Percentiles rank a stretch among this genome's conserved stretches.
These are phyloP conservation scores for Epinotia brunnichana DNA, from an alignment of 2,888 invertebrate species.

Conservation along the genomic window DNA sequence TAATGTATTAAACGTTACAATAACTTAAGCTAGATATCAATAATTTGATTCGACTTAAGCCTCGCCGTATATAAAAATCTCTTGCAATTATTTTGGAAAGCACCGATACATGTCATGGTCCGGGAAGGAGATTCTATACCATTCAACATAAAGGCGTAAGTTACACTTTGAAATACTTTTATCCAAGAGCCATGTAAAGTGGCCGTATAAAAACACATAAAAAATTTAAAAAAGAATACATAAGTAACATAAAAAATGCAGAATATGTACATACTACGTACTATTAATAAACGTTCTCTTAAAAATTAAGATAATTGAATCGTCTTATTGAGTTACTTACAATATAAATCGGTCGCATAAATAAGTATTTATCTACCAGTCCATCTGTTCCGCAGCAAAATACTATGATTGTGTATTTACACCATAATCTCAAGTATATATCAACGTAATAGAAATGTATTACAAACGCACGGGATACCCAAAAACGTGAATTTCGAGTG, in stretches of 20 bases:
- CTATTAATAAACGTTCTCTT: not conserved
- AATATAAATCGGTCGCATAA: slow-evolving; percentile 7
- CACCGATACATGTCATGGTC: slow-evolving; percentile 51
- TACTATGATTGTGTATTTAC: slow-evolving; percentile 8
- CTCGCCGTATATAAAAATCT: slow-evolving; percentile 56
- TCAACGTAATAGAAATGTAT: slow-evolving; percentile 9
- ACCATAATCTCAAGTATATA: slow-evolving; percentile 2
- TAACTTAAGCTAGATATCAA: slow-evolving; percentile 22
- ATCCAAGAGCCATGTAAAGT: slow-evolving; percentile 39
- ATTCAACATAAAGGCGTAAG: slow-evolving; percentile 20
- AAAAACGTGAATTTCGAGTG: not conserved
- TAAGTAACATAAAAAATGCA: not conserved
- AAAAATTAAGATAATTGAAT: slow-evolving; percentile 15
- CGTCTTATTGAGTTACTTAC: not conserved
- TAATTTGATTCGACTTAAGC: slow-evolving; percentile 53
- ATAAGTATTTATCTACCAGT: slow-evolving; percentile 12
- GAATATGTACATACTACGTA: not conserved
- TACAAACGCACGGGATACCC: slow-evolving; percentile 9
- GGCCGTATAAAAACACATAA: slow-evolving; percentile 18
- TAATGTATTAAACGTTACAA: slow-evolving; percentile 17
- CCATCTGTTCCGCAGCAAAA: not conserved
- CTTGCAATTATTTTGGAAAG: slow-evolving; percentile 53
- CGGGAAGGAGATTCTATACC: slow-evolving; percentile 44
- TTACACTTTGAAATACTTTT: slow-evolving; percentile 15
- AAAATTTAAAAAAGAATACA: slow-evolving; percentile 7